Percentiles rank a stretch among this genome's conserved stretches.
Conservation (phyloP, 2,888 invertebrate species). For the Cephonodes hylas region DNA sequence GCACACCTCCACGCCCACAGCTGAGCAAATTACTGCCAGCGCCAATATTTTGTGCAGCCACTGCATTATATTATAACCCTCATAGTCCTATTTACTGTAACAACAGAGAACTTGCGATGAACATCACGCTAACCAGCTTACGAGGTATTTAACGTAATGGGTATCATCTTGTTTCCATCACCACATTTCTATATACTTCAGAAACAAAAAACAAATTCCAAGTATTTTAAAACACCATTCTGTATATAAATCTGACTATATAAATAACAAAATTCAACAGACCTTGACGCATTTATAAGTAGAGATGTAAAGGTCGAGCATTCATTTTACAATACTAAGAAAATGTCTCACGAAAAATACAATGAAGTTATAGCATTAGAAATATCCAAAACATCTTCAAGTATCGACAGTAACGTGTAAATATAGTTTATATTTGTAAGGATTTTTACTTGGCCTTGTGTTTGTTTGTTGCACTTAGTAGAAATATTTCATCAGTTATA, state of each 20-base stretch:
- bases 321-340: background rate
- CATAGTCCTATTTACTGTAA: conserved; percentile 79
- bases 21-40: conserved; percentile 75
- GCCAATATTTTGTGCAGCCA: conserved; percentile 76
- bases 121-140: background rate
- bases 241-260: background rate
- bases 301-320: background rate
- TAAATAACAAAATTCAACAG: background rate
- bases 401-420: too few species aligned
- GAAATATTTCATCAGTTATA: background rate
- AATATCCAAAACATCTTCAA: too few species aligned
- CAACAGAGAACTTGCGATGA: conserved; percentile 47
- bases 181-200: background rate
- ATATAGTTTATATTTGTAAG: too few species aligned
- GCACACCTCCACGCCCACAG: conserved; percentile 56
- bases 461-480: background rate
- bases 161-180: background rate
- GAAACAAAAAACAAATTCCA: background rate
- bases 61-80: conserved; percentile 79
- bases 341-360: background rate
- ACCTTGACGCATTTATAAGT: background rate
- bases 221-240: background rate
- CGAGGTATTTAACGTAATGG: background rate
- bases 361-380: background rate
- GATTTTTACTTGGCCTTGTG: background rate